phyloP scores from a whole-genome alignment of 2,888 invertebrate genomes.

The Cremastinae sp. region DNA sequence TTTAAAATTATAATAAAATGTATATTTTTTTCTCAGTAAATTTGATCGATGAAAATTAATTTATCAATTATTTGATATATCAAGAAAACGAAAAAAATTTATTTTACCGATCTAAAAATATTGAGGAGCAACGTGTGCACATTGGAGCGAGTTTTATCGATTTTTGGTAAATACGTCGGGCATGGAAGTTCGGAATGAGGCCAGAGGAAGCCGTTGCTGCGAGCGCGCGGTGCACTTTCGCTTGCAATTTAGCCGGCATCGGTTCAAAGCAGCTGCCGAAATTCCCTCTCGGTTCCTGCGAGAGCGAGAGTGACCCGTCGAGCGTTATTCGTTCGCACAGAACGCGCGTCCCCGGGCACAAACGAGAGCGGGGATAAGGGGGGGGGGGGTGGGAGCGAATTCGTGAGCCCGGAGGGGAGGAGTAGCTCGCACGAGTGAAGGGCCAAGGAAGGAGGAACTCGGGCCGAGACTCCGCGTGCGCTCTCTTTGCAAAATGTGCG shows the following conservation, averaged over 20 bases:
- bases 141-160: too few relatives aligned
- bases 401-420: conserved; percentile 6
- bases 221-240: conserved; percentile 71
- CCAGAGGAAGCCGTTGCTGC: conserved; percentile 55
- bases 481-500: conserved; percentile 39
- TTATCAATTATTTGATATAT: too few relatives aligned
- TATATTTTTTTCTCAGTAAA: too few relatives aligned
- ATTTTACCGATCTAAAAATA: too few relatives aligned
- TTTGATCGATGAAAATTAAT: too few relatives aligned
- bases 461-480: conserved; percentile 39
- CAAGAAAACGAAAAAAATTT: too few relatives aligned
- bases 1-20: too few relatives aligned
- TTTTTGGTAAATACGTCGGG: not conserved
- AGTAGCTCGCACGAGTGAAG: conserved; percentile 6
- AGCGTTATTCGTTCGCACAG: conserved; percentile 59
- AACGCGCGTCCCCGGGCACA: conserved; percentile 71
- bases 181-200: conserved; percentile 32
- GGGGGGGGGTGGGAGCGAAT: conserved; percentile 14
- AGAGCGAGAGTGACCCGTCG: conserved; percentile 80
- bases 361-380: conserved; percentile 6
- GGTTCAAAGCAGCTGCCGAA: conserved; percentile 80
- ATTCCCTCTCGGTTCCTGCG: conserved; percentile 78
- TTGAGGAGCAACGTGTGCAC: too few relatives aligned
- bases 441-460: conserved; percentile 42
- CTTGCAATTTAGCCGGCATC: conserved; percentile 72